Evolutionary conservation across 2,888 invertebrate genomes (phyloP), one percentile per base, ranked within the genome.

Genomic region (Himalopsyche anomala): DNA sequence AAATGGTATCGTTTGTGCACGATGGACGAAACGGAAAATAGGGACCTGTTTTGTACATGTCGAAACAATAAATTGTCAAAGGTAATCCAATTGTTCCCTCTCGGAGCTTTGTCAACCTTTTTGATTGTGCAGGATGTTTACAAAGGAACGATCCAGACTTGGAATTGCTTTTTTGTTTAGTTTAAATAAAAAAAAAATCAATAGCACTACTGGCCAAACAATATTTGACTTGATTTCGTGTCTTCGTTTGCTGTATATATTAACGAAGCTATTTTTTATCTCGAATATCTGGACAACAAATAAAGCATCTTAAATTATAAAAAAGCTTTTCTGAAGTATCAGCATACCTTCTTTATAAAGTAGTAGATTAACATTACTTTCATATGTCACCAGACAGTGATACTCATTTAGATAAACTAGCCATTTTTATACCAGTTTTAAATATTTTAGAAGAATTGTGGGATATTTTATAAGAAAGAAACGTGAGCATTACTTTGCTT

Each of bases 21-120:
- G 28, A 62, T 36, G 74, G 74, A 15, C 36, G 36, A 74, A 74
- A 74, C 74, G 36, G 19, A 74, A 74, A 74, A 74, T 38, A 9
- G 74, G 36, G 38, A 28, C 74, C 74, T 74, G 74, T 51, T 51
- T 51, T 74, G 74, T 74, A 74, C 74, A 74, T 62, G 74, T 74
- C 19, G 74, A 74, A 74, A 74, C 74, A 74, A 74, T 74, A 74
- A 74, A 74, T 74, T 74, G 74, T 74, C 74, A 74, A 74, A 74
- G 74, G 74, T 74, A 74, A 74, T 74, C 74, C 74, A 74, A 74
- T 74, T 74, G 74, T 74, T 36, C 74, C 74, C 38, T 74, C 74
- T 36, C 36, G 74, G 74, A 36, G 36, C 74, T 12, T 74, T 36
- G 74, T 74, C 74, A 36, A 74, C 74, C 74, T 74, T 74, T 74